Evolutionary conservation across 2,797 vertebrate genomes (phyloP).

Genomic region (Tragopan temminckii): DNA sequence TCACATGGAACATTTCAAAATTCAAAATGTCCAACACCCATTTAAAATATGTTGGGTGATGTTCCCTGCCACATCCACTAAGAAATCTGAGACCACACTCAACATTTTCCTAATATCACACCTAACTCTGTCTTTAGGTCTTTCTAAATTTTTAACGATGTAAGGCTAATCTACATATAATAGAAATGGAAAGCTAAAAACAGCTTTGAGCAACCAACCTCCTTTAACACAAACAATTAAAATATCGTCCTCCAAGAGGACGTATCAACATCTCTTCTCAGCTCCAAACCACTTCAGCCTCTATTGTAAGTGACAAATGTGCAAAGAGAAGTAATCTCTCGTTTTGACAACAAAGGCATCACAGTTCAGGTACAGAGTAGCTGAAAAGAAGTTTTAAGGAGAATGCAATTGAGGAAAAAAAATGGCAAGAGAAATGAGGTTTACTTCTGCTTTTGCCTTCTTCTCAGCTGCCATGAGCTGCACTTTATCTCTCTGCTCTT

Average conservation of each 20-base stretch:
- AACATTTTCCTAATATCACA: background rate
- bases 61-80: background rate
- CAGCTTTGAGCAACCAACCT: background rate
- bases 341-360: background rate
- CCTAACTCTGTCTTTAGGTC: background rate
- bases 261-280: background rate
- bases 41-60: background rate
- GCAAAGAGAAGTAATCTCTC: background rate
- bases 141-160: background rate
- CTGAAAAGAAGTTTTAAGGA: background rate
- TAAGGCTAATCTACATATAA: background rate
- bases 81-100: background rate
- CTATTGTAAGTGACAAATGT: background rate
- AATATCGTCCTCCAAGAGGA: background rate
- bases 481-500: constrained; percentile 98
- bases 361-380: background rate
- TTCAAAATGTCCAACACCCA: background rate
- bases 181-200: background rate
- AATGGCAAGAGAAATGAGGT: background rate
- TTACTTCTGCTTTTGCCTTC: constrained; percentile 96
- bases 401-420: rapidly evolving
- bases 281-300: background rate
- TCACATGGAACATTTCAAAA: background rate
- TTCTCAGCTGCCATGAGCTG: constrained; percentile 98
- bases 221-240: background rate